A percentile compares a stretch with the other conserved stretches of the same genome.
These are phyloP conservation scores for Cheilinus undulatus DNA, from an alignment of 2,113 vertebrate genomes.

Conservation along the genomic window DNA sequence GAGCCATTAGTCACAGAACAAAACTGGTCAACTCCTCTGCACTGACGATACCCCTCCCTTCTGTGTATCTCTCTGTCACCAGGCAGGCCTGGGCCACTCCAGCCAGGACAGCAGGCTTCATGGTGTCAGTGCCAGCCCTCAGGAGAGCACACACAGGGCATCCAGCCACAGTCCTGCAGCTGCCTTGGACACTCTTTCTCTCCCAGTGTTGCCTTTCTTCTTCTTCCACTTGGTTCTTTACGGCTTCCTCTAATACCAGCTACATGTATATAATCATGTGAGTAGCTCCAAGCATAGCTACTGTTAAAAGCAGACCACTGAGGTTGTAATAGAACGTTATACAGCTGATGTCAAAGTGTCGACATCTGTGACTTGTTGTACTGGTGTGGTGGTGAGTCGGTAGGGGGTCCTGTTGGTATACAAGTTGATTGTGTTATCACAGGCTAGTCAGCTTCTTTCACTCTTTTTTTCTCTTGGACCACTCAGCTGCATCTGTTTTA, in stretches of 20 bases:
- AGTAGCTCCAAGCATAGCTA: conserved; percentile 9
- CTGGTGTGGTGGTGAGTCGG: too few species aligned
- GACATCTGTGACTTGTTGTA: too few species aligned
- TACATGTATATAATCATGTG: conserved; percentile 18
- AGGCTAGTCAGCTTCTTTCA: conserved; percentile 46
- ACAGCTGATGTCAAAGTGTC: background rate
- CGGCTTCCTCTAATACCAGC: conserved; percentile 21
- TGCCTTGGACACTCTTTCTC: conserved; percentile 62
- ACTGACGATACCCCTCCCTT: conserved; percentile 31
- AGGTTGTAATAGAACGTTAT: conserved; percentile 41
- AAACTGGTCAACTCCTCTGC: conserved; percentile 58
- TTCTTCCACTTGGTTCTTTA: conserved; percentile 30
- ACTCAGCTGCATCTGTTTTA: conserved; percentile 62
- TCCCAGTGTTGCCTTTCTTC: conserved; percentile 40
- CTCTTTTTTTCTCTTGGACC: conserved; percentile 55
- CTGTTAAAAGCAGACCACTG: conserved; percentile 3
- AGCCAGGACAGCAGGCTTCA: conserved; percentile 74
- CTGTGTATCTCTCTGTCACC: conserved; percentile 36
- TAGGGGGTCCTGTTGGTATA: conserved; percentile 49
- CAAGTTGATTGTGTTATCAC: conserved; percentile 53
- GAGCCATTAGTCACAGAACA: conserved; percentile 71
- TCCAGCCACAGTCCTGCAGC: conserved; percentile 74
- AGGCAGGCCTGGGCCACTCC: conserved; percentile 65
- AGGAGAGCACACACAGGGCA: conserved; percentile 69
- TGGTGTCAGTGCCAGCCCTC: conserved; percentile 70